Conservation (phyloP, 2,797 vertebrate genomes). For the Brotogeris chrysoptera region DNA sequence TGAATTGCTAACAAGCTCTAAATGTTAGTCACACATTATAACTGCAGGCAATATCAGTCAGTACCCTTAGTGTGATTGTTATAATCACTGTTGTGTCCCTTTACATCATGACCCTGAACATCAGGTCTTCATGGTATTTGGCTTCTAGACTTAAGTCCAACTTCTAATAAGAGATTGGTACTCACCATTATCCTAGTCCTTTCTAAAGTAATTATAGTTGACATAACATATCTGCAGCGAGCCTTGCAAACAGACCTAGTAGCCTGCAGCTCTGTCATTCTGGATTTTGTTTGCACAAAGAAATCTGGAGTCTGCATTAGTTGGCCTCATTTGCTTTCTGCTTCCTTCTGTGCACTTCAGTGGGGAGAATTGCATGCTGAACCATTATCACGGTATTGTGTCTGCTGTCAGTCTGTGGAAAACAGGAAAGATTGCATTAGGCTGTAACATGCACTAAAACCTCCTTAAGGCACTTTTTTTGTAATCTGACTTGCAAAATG, state of each 20-base stretch:
- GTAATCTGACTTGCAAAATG: background rate
- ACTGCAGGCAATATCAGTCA: background rate
- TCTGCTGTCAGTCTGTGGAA: slow-evolving; percentile 24
- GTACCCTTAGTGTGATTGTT: background rate
- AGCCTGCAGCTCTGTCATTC: slow-evolving; percentile 65
- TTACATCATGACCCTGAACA: background rate
- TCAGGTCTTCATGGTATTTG: background rate
- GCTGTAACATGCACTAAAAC: slow-evolving; percentile 4
- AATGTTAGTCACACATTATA: background rate
- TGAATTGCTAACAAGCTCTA: background rate
- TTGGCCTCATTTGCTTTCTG: slow-evolving; percentile 60
- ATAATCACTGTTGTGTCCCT: background rate
- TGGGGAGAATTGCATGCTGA: slow-evolving; percentile 32
- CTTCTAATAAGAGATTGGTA: background rate
- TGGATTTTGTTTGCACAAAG: slow-evolving; percentile 55
- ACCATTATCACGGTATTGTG: slow-evolving; percentile 19
- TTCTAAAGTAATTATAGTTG: background rate
- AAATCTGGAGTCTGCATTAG: slow-evolving; percentile 9
- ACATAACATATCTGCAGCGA: background rate
- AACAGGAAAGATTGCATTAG: slow-evolving; percentile 31
- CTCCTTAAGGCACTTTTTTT: background rate
- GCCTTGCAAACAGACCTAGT: slow-evolving; percentile 15
- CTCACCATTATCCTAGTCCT: background rate
- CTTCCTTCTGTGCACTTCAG: slow-evolving; percentile 48
- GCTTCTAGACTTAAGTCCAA: background rate